These are phyloP conservation scores for Rhopalosiphum nymphaeae DNA, from an alignment of 2,888 invertebrate species.

Conservation along the genomic window DNA sequence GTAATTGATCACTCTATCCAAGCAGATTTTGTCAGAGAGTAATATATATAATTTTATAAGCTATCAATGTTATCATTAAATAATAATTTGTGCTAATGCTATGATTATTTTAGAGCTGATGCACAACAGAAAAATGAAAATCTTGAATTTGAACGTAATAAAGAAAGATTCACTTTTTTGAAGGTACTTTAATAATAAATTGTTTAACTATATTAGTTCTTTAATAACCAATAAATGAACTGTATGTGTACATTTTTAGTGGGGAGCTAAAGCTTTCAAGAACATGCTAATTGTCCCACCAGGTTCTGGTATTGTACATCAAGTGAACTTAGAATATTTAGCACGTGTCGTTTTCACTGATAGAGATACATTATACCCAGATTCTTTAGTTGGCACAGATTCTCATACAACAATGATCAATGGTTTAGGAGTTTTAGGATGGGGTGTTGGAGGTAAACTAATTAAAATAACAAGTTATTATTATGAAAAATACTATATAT, in stretches of 20 bases:
- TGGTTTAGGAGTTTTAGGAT: slow-evolving; percentile 95
- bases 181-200: slow-evolving; percentile 76
- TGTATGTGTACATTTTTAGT: slow-evolving; percentile 73
- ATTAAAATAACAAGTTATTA: not conserved
- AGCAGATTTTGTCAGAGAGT: slow-evolving; percentile 90
- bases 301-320: slow-evolving; percentile 98
- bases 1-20: slow-evolving; percentile 99
- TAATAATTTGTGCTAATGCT: slow-evolving; percentile 37
- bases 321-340: slow-evolving; percentile 96
- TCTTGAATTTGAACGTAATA: slow-evolving; percentile 94
- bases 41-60: slow-evolving; percentile 68
- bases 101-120: slow-evolving; percentile 78
- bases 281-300: slow-evolving; percentile 99
- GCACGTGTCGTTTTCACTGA: slow-evolving; percentile 89
- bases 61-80: not conserved
- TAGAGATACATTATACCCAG: slow-evolving; percentile 80
- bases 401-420: slow-evolving; percentile 99
- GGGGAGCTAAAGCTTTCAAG: slow-evolving; percentile 95
- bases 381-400: slow-evolving; percentile 96
- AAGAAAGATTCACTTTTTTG: slow-evolving; percentile 94
- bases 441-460: slow-evolving; percentile 87
- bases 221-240: slow-evolving; percentile 56
- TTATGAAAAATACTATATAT: not conserved
- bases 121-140: slow-evolving; percentile 93
- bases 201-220: not conserved